Evolutionary conservation across 2,113 vertebrate species (phyloP).

Genomic region (Cygnus atratus): DNA sequence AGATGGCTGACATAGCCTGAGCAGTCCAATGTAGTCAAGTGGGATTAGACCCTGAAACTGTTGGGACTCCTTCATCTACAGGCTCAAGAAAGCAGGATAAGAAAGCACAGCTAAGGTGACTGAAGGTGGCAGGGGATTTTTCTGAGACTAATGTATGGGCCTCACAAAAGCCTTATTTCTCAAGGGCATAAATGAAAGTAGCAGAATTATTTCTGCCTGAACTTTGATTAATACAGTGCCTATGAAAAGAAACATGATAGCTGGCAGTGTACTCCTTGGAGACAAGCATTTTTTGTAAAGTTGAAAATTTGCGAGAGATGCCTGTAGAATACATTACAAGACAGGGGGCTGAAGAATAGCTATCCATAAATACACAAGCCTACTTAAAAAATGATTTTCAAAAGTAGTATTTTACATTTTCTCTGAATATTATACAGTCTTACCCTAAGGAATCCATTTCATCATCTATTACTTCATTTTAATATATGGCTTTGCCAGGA

Average conservation of each 20-base stretch:
- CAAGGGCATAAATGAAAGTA: not conserved
- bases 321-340: not conserved
- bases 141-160: not conserved
- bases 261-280: not conserved
- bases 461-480: not conserved
- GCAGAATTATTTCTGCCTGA: not conserved
- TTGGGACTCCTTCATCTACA: not conserved
- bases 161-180: not conserved
- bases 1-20: not conserved
- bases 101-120: not conserved
- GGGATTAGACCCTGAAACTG: not conserved
- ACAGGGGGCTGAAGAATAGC: not conserved
- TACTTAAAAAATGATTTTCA: not conserved
- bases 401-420: constrained; percentile 26
- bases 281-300: not conserved
- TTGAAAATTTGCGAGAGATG: not conserved
- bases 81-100: not conserved
- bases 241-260: not conserved
- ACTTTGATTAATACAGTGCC: not conserved
- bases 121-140: not conserved
- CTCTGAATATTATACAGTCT: not conserved
- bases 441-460: not conserved
- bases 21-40: not conserved
- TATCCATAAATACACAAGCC: not conserved
- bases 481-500: not conserved